Base-by-base conservation (phyloP, 2,888 invertebrate genomes). In the Plebejus argus region DNA sequence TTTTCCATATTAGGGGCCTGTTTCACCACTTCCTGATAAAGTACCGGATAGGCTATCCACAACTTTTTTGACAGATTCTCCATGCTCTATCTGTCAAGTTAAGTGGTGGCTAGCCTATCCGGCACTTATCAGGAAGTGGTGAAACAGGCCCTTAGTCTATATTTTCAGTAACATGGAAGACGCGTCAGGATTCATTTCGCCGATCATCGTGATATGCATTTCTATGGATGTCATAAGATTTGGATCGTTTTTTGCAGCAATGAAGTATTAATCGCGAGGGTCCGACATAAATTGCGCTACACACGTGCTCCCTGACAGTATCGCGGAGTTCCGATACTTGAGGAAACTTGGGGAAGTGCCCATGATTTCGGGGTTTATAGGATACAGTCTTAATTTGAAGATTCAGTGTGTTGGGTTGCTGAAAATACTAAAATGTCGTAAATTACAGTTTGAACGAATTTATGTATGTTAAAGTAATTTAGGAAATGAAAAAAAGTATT, bases 261-360 rank as follows among this genome's bases (percentile, higher is more conserved):
- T 71, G 35, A 71, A 71, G 71, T 71, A 39, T 71, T 35, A 39
- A 71, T 71, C 71, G 35, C 71, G 39, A 71, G 71, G 71, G 71
- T 71, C n/a, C n/a, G 35, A 18, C 71, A 84, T 78, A 81, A 86
- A 82, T 89, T 88, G 87, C 86, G 85, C 86, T 83, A 87, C 87
- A 91, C 93, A 93, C 92, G 93, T 93, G 93, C 91, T 89, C 86
- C 86, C 86, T 86, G 80, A 87, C 88, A 88, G 88, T 89, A 91
- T 89, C 88, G 89, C 86, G 86, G 85, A 87, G 84, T 79, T 88
- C 87, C 81, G 81, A 80, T 84, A 79, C 81, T 82, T 85, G 85
- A 86, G 83, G 85, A 86, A 85, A 86, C 86, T 85, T 84, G 83
- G 78, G 82, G 78, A 15, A 82, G 87, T 85, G 87, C 77, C 87